Evolutionary conservation across 2,797 vertebrate genomes (phyloP), one percentile per base, ranked within the genome.

Genomic region (Mareca penelope): DNA sequence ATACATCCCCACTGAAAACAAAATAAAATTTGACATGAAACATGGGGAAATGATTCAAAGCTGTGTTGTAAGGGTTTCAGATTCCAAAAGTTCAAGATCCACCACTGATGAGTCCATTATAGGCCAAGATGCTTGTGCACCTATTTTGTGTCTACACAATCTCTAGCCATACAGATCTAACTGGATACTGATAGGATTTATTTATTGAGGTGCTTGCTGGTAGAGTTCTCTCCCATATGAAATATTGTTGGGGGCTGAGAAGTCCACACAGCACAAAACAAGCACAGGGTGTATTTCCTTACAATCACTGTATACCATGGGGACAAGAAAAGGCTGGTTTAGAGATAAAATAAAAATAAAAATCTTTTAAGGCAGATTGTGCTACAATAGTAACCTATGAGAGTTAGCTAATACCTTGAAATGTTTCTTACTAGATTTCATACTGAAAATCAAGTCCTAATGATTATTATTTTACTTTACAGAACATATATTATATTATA

Each of bases 1-100:
- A 75, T 68, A 88, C 78, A 81, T 80, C 28, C 42, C 35, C 8
- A 59, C 11, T 65, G 59, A 89, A 88, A 95, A 93, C 40, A 93
- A 86, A 95, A 80, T 3, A 65, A 31, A 39, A 71, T 87, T 91
- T 68, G 24, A 26, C 33, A 6, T 52, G 24, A 72, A 86, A 88
- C 46, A 28, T 44, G n/a, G 12, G n/a, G 31, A 84, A 79, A 80
- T 31, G 0, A 88, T 57, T 78, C 55, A 69, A 85, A 44, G 56
- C 24, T 84, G 6, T 67, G 56, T 92, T 80, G 63, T 56, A 67
- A 68, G 28, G 12, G 3, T 64, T 93, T 94, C 63, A 69, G 26
- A 16, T 82, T 86, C 61, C 55, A 93, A 52, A 40, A 80, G 19
- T 21, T 69, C 15, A 69, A 67, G 53, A 82, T 86, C 59, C 77